Evolutionary conservation across 2,797 vertebrate genomes (phyloP).

Genomic region (Enteromius argenteus): DNA sequence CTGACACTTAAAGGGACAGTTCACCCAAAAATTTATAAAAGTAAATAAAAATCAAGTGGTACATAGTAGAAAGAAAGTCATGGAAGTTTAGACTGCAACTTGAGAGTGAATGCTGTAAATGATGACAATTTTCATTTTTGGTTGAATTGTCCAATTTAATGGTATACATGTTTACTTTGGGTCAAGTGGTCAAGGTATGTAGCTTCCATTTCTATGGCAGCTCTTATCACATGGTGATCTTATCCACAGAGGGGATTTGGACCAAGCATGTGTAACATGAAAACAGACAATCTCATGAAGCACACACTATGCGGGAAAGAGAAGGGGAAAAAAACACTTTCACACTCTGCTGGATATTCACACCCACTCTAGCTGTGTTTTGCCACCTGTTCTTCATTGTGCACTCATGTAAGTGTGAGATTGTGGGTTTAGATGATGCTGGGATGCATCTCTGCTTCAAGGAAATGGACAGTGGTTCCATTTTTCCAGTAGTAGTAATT

Average conservation of each 20-base stretch:
- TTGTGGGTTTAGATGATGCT: slow-evolving; percentile 58
- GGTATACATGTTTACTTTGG: not conserved
- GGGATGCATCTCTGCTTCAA: slow-evolving; percentile 56
- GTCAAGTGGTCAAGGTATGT: slow-evolving; percentile 25
- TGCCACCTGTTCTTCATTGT: slow-evolving; percentile 62
- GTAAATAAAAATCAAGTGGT: not conserved
- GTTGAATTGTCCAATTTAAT: not conserved
- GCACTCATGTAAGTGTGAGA: slow-evolving; percentile 65
- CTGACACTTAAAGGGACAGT: not conserved
- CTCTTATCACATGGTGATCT: slow-evolving; percentile 49
- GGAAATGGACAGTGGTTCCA: slow-evolving; percentile 42
- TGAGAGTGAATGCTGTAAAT: not conserved
- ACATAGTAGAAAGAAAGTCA: not conserved
- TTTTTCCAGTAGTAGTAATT: not conserved
- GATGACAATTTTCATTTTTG: not conserved
- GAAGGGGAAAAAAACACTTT: slow-evolving; percentile 52
- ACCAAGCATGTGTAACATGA: slow-evolving; percentile 50
- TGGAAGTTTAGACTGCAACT: not conserved
- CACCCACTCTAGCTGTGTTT: slow-evolving; percentile 63
- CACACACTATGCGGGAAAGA: slow-evolving; percentile 41
- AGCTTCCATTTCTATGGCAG: slow-evolving; percentile 23
- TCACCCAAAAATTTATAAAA: not conserved
- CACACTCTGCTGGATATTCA: slow-evolving; percentile 64
- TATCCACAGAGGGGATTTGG: slow-evolving; percentile 34
- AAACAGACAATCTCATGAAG: slow-evolving; percentile 56